These are phyloP conservation scores for Tupiocoris notatus DNA, from an alignment of 2,888 invertebrate species.

Conservation along the genomic window DNA sequence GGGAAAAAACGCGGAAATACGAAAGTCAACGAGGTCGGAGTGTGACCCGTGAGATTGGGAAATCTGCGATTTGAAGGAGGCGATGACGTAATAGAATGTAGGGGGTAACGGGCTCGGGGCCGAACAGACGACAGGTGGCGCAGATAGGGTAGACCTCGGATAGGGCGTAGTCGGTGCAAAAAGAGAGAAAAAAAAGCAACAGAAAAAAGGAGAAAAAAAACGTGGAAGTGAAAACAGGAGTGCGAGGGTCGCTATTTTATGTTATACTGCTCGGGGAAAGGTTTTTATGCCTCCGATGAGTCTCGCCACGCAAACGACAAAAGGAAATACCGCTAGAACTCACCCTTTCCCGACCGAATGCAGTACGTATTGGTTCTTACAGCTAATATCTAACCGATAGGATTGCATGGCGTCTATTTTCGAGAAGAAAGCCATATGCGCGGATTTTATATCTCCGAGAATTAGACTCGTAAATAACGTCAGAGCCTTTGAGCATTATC, in stretches of 20 bases:
- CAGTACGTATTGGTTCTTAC: background rate
- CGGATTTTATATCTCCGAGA: constrained; percentile 14
- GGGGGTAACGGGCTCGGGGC: constrained; percentile 18
- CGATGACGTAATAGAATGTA: constrained; percentile 37
- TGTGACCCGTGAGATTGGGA: constrained; percentile 28
- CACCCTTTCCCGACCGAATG: background rate
- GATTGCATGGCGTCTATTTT: background rate
- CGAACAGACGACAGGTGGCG: constrained; percentile 30
- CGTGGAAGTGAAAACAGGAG: background rate
- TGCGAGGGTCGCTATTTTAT: constrained; percentile 22
- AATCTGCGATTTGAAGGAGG: constrained; percentile 25
- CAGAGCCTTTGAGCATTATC: constrained; percentile 24
- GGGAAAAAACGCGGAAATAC: background rate
- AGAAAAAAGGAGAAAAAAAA: background rate
- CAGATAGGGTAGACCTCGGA: background rate
- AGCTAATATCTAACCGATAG: constrained; percentile 29
- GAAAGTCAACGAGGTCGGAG: background rate
- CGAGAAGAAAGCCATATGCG: background rate
- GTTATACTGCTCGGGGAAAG: constrained; percentile 18
- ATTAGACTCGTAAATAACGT: constrained; percentile 32
- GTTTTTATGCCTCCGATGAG: constrained; percentile 12
- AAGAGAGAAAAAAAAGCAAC: background rate
- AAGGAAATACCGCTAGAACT: background rate
- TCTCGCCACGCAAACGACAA: background rate
- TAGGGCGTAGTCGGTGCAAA: background rate